A percentile compares a stretch with the other conserved stretches of the same genome.
Conservation (phyloP, 2,113 vertebrate genomes). For the Shinisaurus crocodilurus region DNA sequence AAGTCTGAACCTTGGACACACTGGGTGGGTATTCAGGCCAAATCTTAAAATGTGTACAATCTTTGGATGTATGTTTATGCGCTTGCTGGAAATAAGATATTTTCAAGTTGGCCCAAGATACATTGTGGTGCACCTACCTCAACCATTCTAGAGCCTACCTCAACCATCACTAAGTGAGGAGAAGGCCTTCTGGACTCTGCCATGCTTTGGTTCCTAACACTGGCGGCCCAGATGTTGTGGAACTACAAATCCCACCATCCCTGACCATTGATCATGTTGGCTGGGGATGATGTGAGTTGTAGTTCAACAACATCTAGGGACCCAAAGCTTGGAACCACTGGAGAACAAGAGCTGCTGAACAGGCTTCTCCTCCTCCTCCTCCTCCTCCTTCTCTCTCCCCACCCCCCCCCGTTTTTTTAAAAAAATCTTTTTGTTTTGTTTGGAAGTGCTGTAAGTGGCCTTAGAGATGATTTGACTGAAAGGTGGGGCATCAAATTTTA, state of each 20-base stretch:
- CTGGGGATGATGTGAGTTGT: not conserved
- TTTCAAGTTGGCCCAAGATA: not conserved
- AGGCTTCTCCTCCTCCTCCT: too few relatives aligned
- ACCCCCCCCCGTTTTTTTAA: too few relatives aligned
- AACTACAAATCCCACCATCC: not conserved
- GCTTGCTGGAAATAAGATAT: not conserved
- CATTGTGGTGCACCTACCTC: not conserved
- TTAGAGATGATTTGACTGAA: not conserved
- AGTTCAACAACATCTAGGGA: not conserved
- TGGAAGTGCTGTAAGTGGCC: not conserved
- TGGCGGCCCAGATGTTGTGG: not conserved
- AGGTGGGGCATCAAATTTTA: not conserved
- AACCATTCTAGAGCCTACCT: not conserved
- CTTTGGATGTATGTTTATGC: not conserved
- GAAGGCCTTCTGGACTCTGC: not conserved
- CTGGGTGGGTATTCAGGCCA: not conserved
- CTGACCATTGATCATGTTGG: not conserved
- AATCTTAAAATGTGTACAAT: slow-evolving; percentile 3
- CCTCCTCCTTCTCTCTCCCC: too few relatives aligned
- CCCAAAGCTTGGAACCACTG: not conserved
- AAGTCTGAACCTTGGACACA: not conserved
- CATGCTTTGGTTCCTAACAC: not conserved
- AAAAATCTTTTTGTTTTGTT: not conserved
- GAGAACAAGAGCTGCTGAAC: not conserved
- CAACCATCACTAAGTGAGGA: not conserved